phyloP scores from a whole-genome alignment of 2,797 vertebrate genomes.

The Lemur catta region DNA sequence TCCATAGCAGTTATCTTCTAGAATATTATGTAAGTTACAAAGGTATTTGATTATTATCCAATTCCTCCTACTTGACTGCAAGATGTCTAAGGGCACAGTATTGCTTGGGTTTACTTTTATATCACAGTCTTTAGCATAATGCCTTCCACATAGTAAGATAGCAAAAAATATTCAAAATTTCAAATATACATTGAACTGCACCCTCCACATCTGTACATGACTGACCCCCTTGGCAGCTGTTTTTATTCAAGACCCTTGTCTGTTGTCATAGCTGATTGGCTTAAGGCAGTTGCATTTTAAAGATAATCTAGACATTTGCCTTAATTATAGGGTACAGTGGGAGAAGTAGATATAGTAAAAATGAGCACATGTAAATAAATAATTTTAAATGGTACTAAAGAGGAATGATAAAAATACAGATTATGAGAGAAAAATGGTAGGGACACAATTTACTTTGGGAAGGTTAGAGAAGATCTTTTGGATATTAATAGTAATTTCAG shows the following conservation, averaged over 20 bases:
- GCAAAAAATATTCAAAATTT: neutral
- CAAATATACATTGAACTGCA: neutral
- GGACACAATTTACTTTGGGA: neutral
- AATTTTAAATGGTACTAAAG: neutral
- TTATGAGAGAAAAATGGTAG: neutral
- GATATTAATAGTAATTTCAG: neutral
- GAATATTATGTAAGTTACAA: neutral
- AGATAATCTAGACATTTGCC: neutral
- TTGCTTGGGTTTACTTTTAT: neutral
- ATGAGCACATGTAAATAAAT: neutral
- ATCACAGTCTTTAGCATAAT: neutral
- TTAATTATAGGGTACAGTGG: neutral
- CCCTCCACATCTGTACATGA: neutral
- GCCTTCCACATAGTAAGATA: neutral
- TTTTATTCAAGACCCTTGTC: neutral
- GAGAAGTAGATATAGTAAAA: neutral
- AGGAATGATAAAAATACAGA: neutral
- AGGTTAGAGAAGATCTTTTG: neutral
- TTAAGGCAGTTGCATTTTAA: neutral
- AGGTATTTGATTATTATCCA: neutral
- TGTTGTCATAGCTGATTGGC: neutral
- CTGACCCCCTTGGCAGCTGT: too few species aligned
- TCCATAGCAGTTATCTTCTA: neutral
- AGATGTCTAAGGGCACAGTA: neutral
- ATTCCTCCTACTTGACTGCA: neutral